Base-by-base conservation (phyloP, 2,888 invertebrate species). In the Aricia artaxerxes region DNA sequence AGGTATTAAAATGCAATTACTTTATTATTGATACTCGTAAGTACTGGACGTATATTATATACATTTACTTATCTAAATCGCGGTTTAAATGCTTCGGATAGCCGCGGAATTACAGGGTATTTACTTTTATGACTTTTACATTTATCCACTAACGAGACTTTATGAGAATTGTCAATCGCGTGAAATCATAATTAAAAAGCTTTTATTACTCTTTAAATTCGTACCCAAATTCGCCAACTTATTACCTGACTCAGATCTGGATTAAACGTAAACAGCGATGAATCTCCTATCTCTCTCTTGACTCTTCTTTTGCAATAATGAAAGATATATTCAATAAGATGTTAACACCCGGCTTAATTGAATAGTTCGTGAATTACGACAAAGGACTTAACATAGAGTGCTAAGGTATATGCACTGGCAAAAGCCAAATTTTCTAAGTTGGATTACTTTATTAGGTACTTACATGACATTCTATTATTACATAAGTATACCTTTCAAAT, bases 1-100 rank as follows among this genome's bases (percentile, higher is more conserved):
- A 76, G 76, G 57, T 76, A 76, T 76, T 76, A 76, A 76, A 69
- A 76, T 76, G 57, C 76, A 76, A 76, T 76, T 76, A 76, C 53
- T 53, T 57, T 57, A 76, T 76, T 76, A 76, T 75, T 75, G 38
- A 75, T 75, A 75, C 75, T 49, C 4, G 24, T 49, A 75, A 75
- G 75, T 44, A 75, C 49, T 49, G 49, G 31, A 75, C 49, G 24
- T 75, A 75, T 75, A 49, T 44, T 13, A 76, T 31, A 53, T 53
- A 53, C 35, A 44, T 73, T 73, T 9, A 73, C 76, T 35, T 57
- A 76, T 76, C 76, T 76, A 76, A 76, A 57, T 57, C 76, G 57
- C 2, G 13, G 1, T 53, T 76, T 53, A 49, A 75, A 75, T 75
- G 24, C 44, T 31, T 75, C 11, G 44, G 49, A 75, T 53, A 31